Conservation (phyloP, 2,113 vertebrate genomes). For the Phasianus colchicus region DNA sequence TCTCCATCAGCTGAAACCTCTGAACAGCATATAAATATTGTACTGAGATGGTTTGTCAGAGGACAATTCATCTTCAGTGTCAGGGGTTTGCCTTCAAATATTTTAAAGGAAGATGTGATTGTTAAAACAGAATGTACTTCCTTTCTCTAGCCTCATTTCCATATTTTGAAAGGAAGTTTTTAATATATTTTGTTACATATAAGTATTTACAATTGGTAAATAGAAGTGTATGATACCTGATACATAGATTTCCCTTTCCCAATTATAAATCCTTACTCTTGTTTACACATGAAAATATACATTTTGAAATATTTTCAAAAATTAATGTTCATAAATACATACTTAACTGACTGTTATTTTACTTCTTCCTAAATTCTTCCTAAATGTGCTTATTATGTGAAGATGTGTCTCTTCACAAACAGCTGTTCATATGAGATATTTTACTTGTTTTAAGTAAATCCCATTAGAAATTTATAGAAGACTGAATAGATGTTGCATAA, state of each 20-base stretch:
- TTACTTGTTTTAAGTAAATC: neutral
- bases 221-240: neutral
- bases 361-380: neutral
- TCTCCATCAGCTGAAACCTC: neutral
- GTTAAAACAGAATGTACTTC: neutral
- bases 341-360: neutral
- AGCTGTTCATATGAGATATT: neutral
- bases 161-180: neutral
- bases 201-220: neutral
- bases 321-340: neutral
- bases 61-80: neutral
- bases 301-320: neutral
- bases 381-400: accelerated
- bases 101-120: neutral
- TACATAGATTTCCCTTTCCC: accelerated
- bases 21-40: neutral
- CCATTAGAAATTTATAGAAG: neutral
- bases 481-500: neutral
- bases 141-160: neutral
- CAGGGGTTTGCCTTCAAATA: neutral
- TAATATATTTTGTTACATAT: neutral
- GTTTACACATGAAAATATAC: accelerated
- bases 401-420: neutral
- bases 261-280: neutral
- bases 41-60: neutral